phyloP scores from a whole-genome alignment of 2,888 invertebrate genomes.

The Lepidocyrtoides sp. region DNA sequence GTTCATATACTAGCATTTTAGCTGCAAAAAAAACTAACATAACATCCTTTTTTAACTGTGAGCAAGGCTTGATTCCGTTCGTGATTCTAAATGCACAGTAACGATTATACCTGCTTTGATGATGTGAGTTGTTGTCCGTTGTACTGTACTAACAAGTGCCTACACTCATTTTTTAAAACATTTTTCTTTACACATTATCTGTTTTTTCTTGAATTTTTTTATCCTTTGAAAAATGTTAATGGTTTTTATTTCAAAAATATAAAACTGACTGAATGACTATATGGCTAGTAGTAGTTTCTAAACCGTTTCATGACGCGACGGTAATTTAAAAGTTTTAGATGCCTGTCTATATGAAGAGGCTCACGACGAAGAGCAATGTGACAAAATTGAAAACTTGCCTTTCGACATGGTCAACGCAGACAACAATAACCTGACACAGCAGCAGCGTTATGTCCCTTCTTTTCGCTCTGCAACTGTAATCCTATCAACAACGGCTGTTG shows the following conservation, averaged over 20 bases:
- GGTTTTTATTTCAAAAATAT: constrained; percentile 37
- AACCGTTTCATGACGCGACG: constrained; percentile 58
- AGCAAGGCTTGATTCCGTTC: constrained; percentile 44
- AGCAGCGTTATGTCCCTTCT: constrained; percentile 68
- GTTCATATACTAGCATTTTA: no score
- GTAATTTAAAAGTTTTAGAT: constrained; percentile 35
- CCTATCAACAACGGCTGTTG: constrained; percentile 41
- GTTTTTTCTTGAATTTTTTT: neutral
- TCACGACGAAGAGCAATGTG: constrained; percentile 61
- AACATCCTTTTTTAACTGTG: constrained; percentile 3
- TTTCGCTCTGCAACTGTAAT: constrained; percentile 53
- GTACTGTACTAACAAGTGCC: no score
- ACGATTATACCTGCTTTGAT: neutral
- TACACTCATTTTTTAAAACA: constrained; percentile 9
- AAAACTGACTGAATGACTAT: neutral
- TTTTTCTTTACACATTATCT: constrained; percentile 34
- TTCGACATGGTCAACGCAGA: constrained; percentile 76
- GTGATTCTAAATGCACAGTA: constrained; percentile 31
- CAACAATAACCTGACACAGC: constrained; percentile 29
- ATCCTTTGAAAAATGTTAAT: neutral
- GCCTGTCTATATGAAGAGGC: neutral
- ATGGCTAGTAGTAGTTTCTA: constrained; percentile 18
- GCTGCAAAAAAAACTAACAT: neutral
- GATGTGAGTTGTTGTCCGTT: no score
- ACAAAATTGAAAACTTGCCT: constrained; percentile 72